Evolutionary conservation across 1,140 invertebrate species (phyloP), one percentile per base, ranked within the genome.

Genomic region (Aphis craccivora): DNA sequence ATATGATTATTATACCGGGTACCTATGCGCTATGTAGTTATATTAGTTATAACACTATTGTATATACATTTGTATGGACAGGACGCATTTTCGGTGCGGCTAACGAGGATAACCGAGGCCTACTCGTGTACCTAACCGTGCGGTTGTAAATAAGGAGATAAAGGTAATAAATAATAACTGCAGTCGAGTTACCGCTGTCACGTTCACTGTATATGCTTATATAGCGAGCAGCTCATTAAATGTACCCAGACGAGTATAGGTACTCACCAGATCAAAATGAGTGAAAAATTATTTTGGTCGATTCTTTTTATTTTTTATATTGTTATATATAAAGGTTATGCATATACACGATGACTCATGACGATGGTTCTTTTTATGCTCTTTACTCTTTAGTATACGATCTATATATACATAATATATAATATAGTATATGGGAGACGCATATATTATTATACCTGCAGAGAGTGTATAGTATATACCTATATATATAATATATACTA

Each of bases 211-310:
- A 60, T 23, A 43, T 55, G 89, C 23, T 23, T 18, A 43, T 18
- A 43, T 23, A 22, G 25, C 67, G 23, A 48, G 60, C 67, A 22
- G 25, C 40, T 67, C 55, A 37, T 90, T 90, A 40, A 60, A 67
- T 7, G 37, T n/a, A 67, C 11, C 23, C 18, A 40, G 37, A 40
- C 37, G 37, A 40, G 37, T 3, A 40, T 40, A 40, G 37, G 37
- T 8, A 25, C 22, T 25, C 37, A 91, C 90, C 90, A 83, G 81
- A 83, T 51, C 90, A 45, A 76, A 89, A 91, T 60, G 43, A 45
- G 30, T 91, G 55, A 91, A 91, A 91, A 83, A 91, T 43, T 67
- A 91, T 76, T 91, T 89, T 22, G n/a, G 87, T 53, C n/a, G 87
- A 89, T 89, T 89, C 67, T 83, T 91, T 60, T 67, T 67, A 37